Base-by-base conservation (phyloP, 2,797 vertebrate genomes). In the Threskiornis aethiopicus region DNA sequence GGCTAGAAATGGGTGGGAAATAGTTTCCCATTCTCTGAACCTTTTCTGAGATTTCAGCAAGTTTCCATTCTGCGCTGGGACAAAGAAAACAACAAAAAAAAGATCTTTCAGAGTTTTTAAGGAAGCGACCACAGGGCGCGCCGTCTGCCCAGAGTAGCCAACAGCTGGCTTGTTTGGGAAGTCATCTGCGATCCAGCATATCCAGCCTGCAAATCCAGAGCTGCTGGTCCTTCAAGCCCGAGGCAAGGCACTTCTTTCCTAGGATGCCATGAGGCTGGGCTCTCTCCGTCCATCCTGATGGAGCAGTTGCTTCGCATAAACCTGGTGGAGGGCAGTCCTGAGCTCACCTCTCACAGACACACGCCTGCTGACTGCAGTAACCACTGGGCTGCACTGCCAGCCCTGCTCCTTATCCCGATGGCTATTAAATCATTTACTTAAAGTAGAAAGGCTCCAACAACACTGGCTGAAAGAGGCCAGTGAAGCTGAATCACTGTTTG, bases 1-100 rank as follows among this genome's bases (percentile, higher is more conserved):
- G 94, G 95, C 94, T 95, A 96, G 91, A 95, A 96, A 95, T 67
- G 95, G 91, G 86, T 96, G 96, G 94, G 95, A 96, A 96, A 97
- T 62, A 1, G 3, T 82, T 95, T 90, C 87, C 55, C 90, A 89
- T 82, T 95, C 91, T 94, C 91, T 95, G 94, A 95, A 95, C 58
- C 39, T 90, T 96, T 91, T 88, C 85, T 96, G 73, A 94, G 87
- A 87, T 88, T 96, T 95, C 93, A 95, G 89, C 93, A 94, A 95
- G 88, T 96, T 96, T 96, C 93, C 93, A 90, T 90, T 96, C 93
- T 95, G 55, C 35, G 73, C 73, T 72, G 82, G 84, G 89, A 95
- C 93, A 97, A 95, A 96, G 93, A 79, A 95, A 95, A 88, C 76
- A 96, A 25, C 14, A n/a, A 39, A 44, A 54, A 81, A 82, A 64